phyloP scores from a whole-genome alignment of 2,113 vertebrate genomes.

The Pseudorasbora parva region DNA sequence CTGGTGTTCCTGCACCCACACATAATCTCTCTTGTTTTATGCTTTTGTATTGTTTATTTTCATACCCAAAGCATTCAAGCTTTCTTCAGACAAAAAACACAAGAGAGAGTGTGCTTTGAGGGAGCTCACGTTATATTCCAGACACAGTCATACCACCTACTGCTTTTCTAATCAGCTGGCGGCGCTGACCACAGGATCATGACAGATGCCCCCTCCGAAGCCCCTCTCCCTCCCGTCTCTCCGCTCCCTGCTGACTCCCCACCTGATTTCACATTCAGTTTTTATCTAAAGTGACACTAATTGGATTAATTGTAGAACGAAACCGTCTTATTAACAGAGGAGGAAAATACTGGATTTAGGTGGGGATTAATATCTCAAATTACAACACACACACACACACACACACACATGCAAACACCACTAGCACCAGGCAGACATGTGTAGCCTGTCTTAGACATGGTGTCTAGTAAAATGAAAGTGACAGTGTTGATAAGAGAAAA shows the following conservation, averaged over 20 bases:
- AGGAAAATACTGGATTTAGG: conserved; percentile 73
- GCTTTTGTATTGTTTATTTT: conserved; percentile 30
- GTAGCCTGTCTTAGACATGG: not conserved
- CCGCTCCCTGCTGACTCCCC: conserved; percentile 67
- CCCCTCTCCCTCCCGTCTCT: conserved; percentile 59
- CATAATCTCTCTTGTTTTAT: conserved; percentile 38
- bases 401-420: conserved; percentile 34
- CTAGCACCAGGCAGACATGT: not conserved
- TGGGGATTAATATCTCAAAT: conserved; percentile 68
- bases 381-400: conserved; percentile 50
- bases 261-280: conserved; percentile 71
- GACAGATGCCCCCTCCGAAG: conserved; percentile 52
- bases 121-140: conserved; percentile 16
- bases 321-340: conserved; percentile 79
- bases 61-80: conserved; percentile 17
- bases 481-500: not conserved
- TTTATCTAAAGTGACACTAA: conserved; percentile 76
- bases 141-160: conserved; percentile 27
- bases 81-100: conserved; percentile 7
- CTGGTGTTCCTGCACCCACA: conserved; percentile 50
- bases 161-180: conserved; percentile 19
- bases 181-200: conserved; percentile 15
- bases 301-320: conserved; percentile 81
- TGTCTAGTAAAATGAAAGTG: conserved; percentile 2
- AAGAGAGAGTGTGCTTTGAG: conserved; percentile 7